Conservation (phyloP, 1,140 invertebrate genomes). For the Matsumurasca onukii region DNA sequence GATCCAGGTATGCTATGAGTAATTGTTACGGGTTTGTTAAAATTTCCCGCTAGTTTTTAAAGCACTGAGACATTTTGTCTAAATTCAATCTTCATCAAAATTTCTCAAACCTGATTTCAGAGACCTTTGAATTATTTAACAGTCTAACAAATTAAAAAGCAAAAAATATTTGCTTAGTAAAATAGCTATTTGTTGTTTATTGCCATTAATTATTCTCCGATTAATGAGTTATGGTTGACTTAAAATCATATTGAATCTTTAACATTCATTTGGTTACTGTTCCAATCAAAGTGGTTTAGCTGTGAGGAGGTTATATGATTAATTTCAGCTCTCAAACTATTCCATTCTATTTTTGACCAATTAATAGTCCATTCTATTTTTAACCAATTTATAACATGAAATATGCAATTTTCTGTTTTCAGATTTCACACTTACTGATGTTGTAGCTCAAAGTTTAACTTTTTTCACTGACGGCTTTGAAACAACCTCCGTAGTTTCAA, state of each 20-base stretch:
- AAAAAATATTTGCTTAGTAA: too few relatives aligned
- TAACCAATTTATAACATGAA: too few relatives aligned
- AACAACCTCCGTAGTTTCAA: neutral
- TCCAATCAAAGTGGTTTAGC: neutral
- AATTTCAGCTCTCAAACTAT: neutral
- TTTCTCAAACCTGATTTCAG: neutral
- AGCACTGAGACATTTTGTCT: neutral
- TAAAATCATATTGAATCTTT: neutral
- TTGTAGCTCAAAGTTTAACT: neutral
- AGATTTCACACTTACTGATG: neutral
- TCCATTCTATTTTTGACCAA: too few relatives aligned
- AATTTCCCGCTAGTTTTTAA: neutral
- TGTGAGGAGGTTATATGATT: neutral
- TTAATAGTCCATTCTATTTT: too few relatives aligned
- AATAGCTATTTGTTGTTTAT: too few relatives aligned
- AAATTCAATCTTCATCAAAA: neutral
- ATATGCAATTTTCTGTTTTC: neutral
- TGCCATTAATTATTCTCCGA: too few relatives aligned
- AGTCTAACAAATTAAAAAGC: too few relatives aligned
- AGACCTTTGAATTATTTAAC: too few relatives aligned
- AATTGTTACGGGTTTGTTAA: neutral
- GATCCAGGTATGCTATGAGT: neutral
- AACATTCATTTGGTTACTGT: neutral
- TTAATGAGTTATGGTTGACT: neutral
- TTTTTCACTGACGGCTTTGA: conserved; percentile 9